phyloP scores from a whole-genome alignment of 2,888 invertebrate species.

The Mechanitis messenoides region DNA sequence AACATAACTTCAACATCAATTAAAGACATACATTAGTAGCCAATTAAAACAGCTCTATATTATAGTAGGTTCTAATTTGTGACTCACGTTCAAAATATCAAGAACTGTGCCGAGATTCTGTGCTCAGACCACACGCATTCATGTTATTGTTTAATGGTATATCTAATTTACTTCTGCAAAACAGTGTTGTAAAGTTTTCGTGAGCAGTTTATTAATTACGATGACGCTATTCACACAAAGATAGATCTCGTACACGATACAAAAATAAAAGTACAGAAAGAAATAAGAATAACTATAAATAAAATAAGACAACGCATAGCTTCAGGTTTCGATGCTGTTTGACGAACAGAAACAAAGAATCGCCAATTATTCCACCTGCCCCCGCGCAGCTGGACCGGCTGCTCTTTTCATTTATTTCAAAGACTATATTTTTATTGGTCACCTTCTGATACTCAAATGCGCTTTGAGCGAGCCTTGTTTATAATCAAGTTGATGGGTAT shows the following conservation, averaged over 20 bases:
- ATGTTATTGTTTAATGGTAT: background rate
- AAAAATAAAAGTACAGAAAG: background rate
- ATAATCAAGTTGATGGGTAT: conserved; percentile 19
- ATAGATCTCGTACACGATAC: no score
- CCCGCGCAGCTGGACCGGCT: conserved; percentile 70
- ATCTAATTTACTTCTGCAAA: background rate
- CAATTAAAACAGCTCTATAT: conserved; percentile 5
- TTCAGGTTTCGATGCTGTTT: conserved; percentile 50
- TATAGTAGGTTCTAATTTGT: conserved; percentile 9
- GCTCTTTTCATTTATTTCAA: conserved; percentile 74
- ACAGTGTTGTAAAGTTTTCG: background rate
- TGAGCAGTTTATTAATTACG: background rate
- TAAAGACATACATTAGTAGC: conserved; percentile 6
- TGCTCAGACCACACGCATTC: background rate
- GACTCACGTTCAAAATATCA: conserved; percentile 9
- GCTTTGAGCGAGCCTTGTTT: conserved; percentile 34
- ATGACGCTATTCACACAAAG: no score
- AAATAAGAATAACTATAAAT: background rate
- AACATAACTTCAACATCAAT: background rate
- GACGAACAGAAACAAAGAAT: conserved; percentile 70
- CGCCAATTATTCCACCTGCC: conserved; percentile 76
- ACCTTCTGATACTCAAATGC: conserved; percentile 52
- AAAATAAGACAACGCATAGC: conserved; percentile 18
- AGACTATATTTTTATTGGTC: conserved; percentile 75
- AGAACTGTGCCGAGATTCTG: conserved; percentile 13